These are phyloP conservation scores for Daubentonia madagascariensis DNA, from an alignment of 2,113 vertebrate genomes.

Conservation along the genomic window DNA sequence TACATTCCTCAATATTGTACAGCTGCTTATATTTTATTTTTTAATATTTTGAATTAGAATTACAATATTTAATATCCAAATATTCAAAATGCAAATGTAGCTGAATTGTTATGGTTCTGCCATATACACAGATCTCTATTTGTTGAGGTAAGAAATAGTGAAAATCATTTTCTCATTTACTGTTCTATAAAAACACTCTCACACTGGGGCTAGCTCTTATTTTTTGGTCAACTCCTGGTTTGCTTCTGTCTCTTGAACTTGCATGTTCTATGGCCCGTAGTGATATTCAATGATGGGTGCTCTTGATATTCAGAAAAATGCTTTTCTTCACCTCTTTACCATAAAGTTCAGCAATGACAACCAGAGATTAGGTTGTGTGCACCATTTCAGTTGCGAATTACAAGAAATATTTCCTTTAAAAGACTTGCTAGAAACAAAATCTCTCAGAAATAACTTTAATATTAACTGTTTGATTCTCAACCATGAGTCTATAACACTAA, in stretches of 20 bases:
- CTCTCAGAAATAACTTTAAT: neutral
- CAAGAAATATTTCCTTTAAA: conserved; percentile 44
- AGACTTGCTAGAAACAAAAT: neutral
- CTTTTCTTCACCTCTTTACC: conserved; percentile 21
- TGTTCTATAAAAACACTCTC: neutral
- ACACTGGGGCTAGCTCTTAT: neutral
- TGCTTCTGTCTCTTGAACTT: conserved; percentile 52
- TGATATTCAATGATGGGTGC: conserved; percentile 62
- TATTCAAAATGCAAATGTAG: neutral
- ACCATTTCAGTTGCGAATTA: conserved; percentile 27
- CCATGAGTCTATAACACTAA: neutral
- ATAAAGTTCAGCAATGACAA: conserved; percentile 64
- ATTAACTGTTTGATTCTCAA: conserved; percentile 50
- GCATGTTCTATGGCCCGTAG: conserved; percentile 57
- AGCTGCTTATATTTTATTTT: conserved; percentile 28
- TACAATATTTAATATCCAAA: neutral
- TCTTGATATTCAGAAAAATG: conserved; percentile 59
- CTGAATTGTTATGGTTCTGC: neutral
- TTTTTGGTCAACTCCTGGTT: conserved; percentile 60
- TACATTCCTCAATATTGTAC: conserved; percentile 56
- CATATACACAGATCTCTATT: neutral
- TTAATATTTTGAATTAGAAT: neutral
- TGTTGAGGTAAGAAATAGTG: neutral
- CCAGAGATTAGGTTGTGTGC: conserved; percentile 2
- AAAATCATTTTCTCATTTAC: conserved; percentile 26